Conservation (phyloP, 2,797 vertebrate genomes). For the Aulostomus chinensis region DNA sequence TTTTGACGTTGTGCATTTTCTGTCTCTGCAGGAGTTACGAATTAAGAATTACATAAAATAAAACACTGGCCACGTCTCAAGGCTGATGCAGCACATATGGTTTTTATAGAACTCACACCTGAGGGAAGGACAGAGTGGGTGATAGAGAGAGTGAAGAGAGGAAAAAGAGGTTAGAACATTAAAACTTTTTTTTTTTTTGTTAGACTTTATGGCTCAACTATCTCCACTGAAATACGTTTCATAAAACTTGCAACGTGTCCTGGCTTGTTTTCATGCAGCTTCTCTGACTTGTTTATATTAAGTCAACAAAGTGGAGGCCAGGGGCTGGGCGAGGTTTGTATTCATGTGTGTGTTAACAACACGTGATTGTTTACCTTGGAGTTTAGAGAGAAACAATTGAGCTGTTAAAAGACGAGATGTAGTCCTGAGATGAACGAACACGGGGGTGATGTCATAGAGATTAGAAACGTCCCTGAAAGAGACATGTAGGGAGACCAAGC, state of each 20-base stretch:
- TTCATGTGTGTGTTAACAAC: constrained; percentile 20
- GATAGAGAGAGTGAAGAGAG: constrained; percentile 3
- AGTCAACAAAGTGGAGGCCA: constrained; percentile 58
- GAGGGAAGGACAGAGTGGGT: constrained; percentile 12
- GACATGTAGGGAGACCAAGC: too few species aligned
- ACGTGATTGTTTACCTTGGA: constrained; percentile 12
- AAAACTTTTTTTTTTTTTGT: neutral
- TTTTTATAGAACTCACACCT: constrained; percentile 48
- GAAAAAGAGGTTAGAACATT: neutral
- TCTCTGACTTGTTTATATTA: constrained; percentile 71
- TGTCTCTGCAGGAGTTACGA: constrained; percentile 38
- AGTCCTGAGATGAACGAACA: too few species aligned
- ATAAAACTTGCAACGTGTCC: constrained; percentile 65
- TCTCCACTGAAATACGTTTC: too few species aligned
- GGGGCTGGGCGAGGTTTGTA: constrained; percentile 18
- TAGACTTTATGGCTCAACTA: too few species aligned
- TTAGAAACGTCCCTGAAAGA: too few species aligned
- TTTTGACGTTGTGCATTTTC: constrained; percentile 22
- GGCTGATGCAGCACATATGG: constrained; percentile 35
- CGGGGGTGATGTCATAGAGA: too few species aligned
- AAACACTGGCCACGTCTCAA: constrained; percentile 36
- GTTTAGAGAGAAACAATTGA: constrained; percentile 16
- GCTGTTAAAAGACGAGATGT: neutral
- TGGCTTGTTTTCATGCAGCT: constrained; percentile 74
- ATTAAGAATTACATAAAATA: constrained; percentile 51